These are phyloP conservation scores for Tineola bisselliella DNA, from an alignment of 2,888 invertebrate genomes.

Conservation along the genomic window DNA sequence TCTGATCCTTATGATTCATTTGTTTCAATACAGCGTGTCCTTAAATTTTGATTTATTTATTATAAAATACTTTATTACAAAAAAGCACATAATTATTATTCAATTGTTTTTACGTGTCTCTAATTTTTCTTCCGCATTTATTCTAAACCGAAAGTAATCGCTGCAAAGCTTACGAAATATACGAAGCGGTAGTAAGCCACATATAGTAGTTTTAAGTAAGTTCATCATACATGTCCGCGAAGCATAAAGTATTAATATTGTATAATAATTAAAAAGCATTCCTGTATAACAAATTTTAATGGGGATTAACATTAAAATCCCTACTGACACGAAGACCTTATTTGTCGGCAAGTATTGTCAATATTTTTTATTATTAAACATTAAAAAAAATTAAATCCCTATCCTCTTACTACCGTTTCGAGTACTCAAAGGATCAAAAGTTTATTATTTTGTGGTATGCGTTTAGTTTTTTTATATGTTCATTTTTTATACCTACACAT, in stretches of 20 bases:
- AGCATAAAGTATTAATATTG: too few relatives aligned
- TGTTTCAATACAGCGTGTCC: neutral
- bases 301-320: neutral
- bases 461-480: neutral
- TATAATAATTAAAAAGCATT: neutral
- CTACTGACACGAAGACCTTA: neutral
- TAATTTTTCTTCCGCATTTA: too few relatives aligned
- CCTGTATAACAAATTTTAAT: neutral
- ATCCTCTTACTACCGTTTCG: slow-evolving; percentile 10
- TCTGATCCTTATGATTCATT: slow-evolving; percentile 11
- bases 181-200: too few relatives aligned
- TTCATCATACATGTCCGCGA: too few relatives aligned
- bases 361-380: neutral
- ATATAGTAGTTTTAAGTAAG: too few relatives aligned
- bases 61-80: neutral
- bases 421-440: neutral
- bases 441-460: neutral
- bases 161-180: too few relatives aligned
- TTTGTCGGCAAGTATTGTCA: slow-evolving; percentile 11
- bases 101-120: too few relatives aligned
- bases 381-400: neutral
- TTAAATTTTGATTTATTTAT: neutral
- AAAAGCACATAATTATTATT: too few relatives aligned
- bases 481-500: too few relatives aligned
- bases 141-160: too few relatives aligned